Evolutionary conservation across 2,888 invertebrate species (phyloP).

Genomic region (Cremastobaeus sp.): DNA sequence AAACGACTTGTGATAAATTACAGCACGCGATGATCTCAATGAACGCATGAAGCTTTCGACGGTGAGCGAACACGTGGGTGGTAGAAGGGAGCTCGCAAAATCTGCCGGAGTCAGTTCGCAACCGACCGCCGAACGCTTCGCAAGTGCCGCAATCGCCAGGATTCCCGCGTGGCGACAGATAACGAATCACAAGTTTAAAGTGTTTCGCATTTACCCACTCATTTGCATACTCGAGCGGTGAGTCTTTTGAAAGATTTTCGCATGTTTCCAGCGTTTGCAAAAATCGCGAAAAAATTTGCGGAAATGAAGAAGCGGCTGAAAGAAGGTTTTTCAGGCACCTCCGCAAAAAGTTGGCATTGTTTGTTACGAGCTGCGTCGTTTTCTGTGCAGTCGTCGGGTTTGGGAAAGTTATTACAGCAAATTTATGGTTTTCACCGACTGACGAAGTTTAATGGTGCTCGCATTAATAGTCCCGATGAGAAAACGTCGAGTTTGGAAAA

Average conservation of each 20-base stretch:
- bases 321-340: not conserved
- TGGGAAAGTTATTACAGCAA: conserved; percentile 5
- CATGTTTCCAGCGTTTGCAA: not conserved
- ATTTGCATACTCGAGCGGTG: conserved; percentile 11
- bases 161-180: no score
- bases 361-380: conserved; percentile 16
- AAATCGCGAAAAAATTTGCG: not conserved
- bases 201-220: no score
- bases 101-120: conserved; percentile 70
- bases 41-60: conserved; percentile 35
- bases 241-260: conserved; percentile 1
- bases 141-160: conserved; percentile 26
- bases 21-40: conserved; percentile 24
- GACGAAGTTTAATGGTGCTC: conserved; percentile 52
- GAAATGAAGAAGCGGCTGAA: not conserved
- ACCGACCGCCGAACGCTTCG: conserved; percentile 65
- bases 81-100: conserved; percentile 70
- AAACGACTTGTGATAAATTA: conserved; percentile 18
- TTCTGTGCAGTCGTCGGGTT: not conserved
- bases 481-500: conserved; percentile 23
- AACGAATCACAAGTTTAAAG: no score
- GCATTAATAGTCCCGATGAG: conserved; percentile 21
- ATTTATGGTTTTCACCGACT: conserved; percentile 32
- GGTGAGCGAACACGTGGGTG: conserved; percentile 69
- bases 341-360: conserved; percentile 8